These are phyloP conservation scores for Megaceryle torquata DNA, from an alignment of 2,113 vertebrate species.

Conservation along the genomic window DNA sequence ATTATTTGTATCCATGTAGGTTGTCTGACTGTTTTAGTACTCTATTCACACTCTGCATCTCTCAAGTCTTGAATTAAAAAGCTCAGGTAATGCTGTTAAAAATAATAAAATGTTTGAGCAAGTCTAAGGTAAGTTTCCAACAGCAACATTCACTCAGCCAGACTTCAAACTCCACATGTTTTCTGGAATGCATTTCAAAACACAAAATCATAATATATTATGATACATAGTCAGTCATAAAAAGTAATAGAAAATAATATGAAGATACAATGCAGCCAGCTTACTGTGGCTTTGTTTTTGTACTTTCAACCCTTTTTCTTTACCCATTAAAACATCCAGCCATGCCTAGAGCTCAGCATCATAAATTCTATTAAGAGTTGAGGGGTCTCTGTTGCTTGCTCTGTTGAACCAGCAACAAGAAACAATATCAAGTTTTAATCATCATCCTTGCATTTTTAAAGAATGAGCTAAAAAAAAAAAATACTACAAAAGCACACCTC, in stretches of 20 bases:
- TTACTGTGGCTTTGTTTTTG: neutral
- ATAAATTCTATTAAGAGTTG: neutral
- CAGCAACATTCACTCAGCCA: slow-evolving; percentile 35
- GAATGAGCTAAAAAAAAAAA: neutral
- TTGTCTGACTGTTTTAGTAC: neutral
- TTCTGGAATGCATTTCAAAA: slow-evolving; percentile 24
- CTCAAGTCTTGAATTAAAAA: slow-evolving; percentile 1
- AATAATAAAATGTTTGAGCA: neutral
- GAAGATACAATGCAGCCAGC: neutral
- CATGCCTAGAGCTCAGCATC: neutral
- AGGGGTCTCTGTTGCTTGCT: neutral
- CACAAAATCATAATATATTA: neutral
- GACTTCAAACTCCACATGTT: neutral
- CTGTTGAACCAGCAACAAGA: neutral
- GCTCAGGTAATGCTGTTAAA: neutral
- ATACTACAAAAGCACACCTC: rapidly evolving
- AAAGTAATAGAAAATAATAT: slow-evolving; percentile 27
- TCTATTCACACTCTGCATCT: neutral
- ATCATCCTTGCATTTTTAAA: neutral
- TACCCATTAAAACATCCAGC: neutral
- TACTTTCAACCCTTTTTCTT: neutral
- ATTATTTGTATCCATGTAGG: neutral
- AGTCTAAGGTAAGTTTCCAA: slow-evolving; percentile 32
- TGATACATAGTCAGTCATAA: neutral
- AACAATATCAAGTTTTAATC: neutral